Percentiles rank a stretch among this genome's conserved stretches.
Conservation (phyloP, 1,140 invertebrate genomes). For the Drosophila sp. region DNA sequence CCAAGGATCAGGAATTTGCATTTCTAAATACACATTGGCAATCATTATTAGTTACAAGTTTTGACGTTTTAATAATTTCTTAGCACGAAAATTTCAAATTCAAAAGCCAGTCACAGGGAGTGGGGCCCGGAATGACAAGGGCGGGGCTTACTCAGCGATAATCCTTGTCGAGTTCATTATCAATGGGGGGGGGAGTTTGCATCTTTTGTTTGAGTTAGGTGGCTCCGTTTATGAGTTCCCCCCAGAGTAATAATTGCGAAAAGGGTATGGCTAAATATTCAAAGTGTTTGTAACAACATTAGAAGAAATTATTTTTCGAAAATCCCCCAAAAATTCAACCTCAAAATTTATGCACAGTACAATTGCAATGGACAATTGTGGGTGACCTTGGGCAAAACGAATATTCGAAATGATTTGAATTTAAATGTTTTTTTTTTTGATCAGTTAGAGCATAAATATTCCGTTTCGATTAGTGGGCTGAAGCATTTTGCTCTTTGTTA, state of each 20-base stretch:
- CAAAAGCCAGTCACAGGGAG: slow-evolving; percentile 30
- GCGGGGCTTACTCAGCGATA: slow-evolving; percentile 11
- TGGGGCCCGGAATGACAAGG: too few relatives aligned
- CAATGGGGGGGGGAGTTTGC: slow-evolving; percentile 57
- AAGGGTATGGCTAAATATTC: neutral
- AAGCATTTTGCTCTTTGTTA: slow-evolving; percentile 58
- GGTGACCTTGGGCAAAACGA: too few relatives aligned
- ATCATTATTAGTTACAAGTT: slow-evolving; percentile 73
- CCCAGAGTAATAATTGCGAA: neutral
- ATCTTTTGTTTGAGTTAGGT: slow-evolving; percentile 59
- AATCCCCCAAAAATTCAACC: too few relatives aligned
- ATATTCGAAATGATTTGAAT: too few relatives aligned
- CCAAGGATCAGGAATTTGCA: slow-evolving; percentile 66
- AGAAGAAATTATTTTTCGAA: too few relatives aligned
- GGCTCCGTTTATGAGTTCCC: neutral
- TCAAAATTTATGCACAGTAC: too few relatives aligned
- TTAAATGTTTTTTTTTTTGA: neutral
- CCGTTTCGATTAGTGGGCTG: neutral
- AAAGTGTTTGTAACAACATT: neutral
- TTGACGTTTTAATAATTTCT: slow-evolving; percentile 59
- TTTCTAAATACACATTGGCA: slow-evolving; percentile 74
- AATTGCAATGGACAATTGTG: too few relatives aligned
- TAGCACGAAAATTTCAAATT: slow-evolving; percentile 50
- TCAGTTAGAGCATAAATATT: slow-evolving; percentile 17
- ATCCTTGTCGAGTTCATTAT: slow-evolving; percentile 57